These are phyloP conservation scores for Trichogramma pretiosum DNA, from an alignment of 1,140 invertebrate genomes.

Conservation along the genomic window DNA sequence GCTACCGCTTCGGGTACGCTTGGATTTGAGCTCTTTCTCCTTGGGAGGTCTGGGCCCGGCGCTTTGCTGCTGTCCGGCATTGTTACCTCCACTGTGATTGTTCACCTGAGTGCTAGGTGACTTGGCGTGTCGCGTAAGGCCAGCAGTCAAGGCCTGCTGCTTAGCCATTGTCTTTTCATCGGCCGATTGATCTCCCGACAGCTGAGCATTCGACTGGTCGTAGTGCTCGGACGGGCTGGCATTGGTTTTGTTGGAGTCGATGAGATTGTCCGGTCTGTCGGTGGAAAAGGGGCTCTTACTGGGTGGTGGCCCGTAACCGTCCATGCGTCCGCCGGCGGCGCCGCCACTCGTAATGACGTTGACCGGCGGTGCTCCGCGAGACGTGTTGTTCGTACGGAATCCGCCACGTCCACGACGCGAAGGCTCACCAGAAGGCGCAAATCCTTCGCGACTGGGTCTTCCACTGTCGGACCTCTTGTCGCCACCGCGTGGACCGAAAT, in stretches of 20 bases:
- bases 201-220: slow-evolving; percentile 30
- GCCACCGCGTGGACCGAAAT: not conserved
- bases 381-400: slow-evolving; percentile 41
- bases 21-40: slow-evolving; percentile 35
- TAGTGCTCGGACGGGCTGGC: slow-evolving; percentile 32
- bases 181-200: slow-evolving; percentile 27
- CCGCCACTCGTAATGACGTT: slow-evolving; percentile 23
- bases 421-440: slow-evolving; percentile 73
- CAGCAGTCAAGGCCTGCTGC: slow-evolving; percentile 57
- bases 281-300: slow-evolving; percentile 63
- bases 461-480: slow-evolving; percentile 4
- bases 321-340: slow-evolving; percentile 50
- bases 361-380: slow-evolving; percentile 41
- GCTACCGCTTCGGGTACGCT: slow-evolving; percentile 37
- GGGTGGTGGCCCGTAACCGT: slow-evolving; percentile 65
- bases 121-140: slow-evolving; percentile 47
- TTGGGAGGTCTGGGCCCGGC: slow-evolving; percentile 17
- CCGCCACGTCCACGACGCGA: slow-evolving; percentile 67
- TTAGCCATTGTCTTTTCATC: slow-evolving; percentile 63
- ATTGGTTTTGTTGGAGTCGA: slow-evolving; percentile 31
- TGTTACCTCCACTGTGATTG: slow-evolving; percentile 24
- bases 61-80: slow-evolving; percentile 12
- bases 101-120: slow-evolving; percentile 27
- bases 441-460: slow-evolving; percentile 49
- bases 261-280: slow-evolving; percentile 29